Evolutionary conservation across 2,888 invertebrate genomes (phyloP).

Genomic region (Aphodius sticticus): DNA sequence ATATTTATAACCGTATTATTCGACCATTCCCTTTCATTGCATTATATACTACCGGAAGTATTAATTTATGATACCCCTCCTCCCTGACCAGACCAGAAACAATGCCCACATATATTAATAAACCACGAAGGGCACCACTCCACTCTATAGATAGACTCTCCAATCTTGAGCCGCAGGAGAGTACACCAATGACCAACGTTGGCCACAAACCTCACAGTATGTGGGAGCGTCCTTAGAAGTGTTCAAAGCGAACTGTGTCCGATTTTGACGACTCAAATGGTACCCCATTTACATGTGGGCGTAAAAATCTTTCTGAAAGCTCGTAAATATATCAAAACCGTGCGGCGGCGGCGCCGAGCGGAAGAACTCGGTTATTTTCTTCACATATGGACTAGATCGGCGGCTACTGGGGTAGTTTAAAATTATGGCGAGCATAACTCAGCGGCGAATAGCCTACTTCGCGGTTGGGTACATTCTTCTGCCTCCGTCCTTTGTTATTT

Average conservation of each 20-base stretch:
- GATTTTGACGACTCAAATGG: too few relatives aligned
- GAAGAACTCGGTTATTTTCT: constrained; percentile 53
- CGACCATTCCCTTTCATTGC: constrained; percentile 15
- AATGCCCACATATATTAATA: not conserved
- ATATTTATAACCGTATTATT: constrained; percentile 24
- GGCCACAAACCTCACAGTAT: too few relatives aligned
- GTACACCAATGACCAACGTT: too few relatives aligned
- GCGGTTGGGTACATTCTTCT: not conserved
- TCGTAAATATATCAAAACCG: constrained; percentile 46
- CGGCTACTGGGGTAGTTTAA: constrained; percentile 42
- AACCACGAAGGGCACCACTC: too few relatives aligned
- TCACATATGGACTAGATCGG: constrained; percentile 49
- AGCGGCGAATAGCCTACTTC: constrained; percentile 52
- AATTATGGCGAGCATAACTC: constrained; percentile 49
- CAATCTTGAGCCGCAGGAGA: too few relatives aligned
- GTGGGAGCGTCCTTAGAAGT: too few relatives aligned
- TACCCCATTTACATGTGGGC: not conserved
- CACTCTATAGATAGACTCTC: too few relatives aligned
- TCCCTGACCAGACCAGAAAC: not conserved
- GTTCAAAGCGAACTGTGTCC: too few relatives aligned
- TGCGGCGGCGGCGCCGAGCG: constrained; percentile 44
- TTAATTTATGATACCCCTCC: constrained; percentile 19
- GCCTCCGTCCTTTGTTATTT: not conserved
- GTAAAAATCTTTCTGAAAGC: not conserved
- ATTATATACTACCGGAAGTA: constrained; percentile 21